Conservation (phyloP, 2,797 vertebrate genomes). For the Poecile montanus region DNA sequence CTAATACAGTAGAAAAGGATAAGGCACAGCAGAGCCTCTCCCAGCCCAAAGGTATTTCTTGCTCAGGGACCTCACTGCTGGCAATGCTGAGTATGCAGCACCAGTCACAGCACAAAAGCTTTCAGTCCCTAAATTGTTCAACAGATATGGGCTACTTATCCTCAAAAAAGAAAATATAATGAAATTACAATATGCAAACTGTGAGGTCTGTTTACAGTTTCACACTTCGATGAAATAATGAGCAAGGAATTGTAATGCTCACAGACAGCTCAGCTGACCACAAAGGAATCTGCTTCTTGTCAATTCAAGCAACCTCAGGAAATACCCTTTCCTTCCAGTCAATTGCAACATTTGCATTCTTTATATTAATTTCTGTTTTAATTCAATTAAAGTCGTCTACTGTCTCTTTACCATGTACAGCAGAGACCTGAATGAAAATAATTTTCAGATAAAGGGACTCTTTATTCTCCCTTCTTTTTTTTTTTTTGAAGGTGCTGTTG, state of each 20-base stretch:
- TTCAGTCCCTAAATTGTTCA: background rate
- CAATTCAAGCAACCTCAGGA: background rate
- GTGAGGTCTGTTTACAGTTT: background rate
- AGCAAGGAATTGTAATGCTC: background rate
- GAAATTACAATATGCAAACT: background rate
- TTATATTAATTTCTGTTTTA: constrained; percentile 8
- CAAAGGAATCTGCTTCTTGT: background rate
- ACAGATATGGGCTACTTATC: background rate
- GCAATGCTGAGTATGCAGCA: background rate
- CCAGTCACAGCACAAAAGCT: background rate
- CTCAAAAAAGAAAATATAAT: background rate
- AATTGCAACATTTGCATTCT: background rate
- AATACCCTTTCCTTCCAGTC: background rate
- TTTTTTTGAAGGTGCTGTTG: background rate
- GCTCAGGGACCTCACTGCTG: background rate
- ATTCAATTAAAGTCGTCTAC: background rate
- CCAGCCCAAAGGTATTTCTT: background rate
- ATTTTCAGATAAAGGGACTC: background rate
- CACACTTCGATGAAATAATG: background rate
- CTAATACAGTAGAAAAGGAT: background rate
- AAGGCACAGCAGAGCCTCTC: background rate
- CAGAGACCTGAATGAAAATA: background rate
- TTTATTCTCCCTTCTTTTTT: background rate
- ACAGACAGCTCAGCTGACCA: background rate
- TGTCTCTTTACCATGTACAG: background rate